These are phyloP conservation scores for Rhagonycha lutea DNA, from an alignment of 2,888 invertebrate species.

Conservation along the genomic window DNA sequence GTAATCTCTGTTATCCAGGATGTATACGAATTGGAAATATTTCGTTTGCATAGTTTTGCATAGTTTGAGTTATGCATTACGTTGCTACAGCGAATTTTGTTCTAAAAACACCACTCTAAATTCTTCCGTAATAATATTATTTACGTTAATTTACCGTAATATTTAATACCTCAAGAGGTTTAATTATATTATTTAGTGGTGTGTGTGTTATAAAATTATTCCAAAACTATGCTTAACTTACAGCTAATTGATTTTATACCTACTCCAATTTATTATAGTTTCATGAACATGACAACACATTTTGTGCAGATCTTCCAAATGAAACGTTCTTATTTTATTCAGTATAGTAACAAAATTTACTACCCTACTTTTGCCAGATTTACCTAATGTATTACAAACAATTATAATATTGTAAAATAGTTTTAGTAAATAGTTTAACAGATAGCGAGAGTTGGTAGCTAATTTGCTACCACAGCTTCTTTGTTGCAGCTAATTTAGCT, in stretches of 20 bases:
- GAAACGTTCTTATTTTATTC: not conserved
- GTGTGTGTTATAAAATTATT: not conserved
- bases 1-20: slow-evolving; percentile 26
- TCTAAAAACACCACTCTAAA: slow-evolving; percentile 8
- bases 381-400: not conserved
- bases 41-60: slow-evolving; percentile 20
- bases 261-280: not conserved
- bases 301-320: not conserved
- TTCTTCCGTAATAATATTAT: slow-evolving; percentile 7
- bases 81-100: slow-evolving; percentile 9
- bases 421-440: not conserved
- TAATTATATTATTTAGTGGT: not conserved
- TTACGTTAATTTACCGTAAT: not conserved
- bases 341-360: not conserved
- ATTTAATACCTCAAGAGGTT: not conserved
- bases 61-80: slow-evolving; percentile 11
- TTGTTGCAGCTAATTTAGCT: too few relatives aligned
- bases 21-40: slow-evolving; percentile 23
- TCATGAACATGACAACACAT: not conserved
- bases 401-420: not conserved
- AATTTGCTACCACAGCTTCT: not conserved
- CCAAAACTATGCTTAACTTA: not conserved
- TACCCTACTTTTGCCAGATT: not conserved
- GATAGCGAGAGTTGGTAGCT: not conserved
- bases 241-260: not conserved